Evolutionary conservation across 2,888 invertebrate genomes (phyloP).

Genomic region (Catocala fraxini): DNA sequence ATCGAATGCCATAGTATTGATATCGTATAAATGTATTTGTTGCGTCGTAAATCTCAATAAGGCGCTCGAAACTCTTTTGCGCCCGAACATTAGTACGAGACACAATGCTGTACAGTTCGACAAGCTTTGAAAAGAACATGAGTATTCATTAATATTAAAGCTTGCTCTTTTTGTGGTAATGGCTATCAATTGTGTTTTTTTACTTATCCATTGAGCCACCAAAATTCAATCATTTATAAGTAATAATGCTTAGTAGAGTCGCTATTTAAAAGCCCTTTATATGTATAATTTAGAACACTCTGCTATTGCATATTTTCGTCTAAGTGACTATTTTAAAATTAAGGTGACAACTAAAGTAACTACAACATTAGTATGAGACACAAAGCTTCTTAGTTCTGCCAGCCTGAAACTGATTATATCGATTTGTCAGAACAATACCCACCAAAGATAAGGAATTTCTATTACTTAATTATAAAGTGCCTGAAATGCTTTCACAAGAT

Average conservation of each 20-base stretch:
- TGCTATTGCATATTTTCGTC: too few species aligned
- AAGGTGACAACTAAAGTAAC: neutral
- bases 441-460: conserved; percentile 6
- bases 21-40: conserved; percentile 49
- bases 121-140: neutral
- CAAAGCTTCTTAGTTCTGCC: neutral
- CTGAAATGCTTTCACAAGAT: conserved; percentile 5
- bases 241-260: too few species aligned
- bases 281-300: too few species aligned
- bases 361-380: neutral
- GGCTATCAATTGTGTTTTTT: too few species aligned
- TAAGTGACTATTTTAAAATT: neutral
- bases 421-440: conserved; percentile 24
- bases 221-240: too few species aligned
- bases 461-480: conserved; percentile 10
- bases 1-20: conserved; percentile 45
- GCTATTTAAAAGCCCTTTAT: too few species aligned
- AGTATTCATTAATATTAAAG: neutral
- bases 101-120: conserved; percentile 2
- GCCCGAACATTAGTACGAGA: conserved; percentile 23
- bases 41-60: conserved; percentile 53
- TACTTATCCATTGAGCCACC: too few species aligned
- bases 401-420: conserved; percentile 26
- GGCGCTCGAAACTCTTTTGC: conserved; percentile 39
- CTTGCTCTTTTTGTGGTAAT: too few species aligned